Evolutionary conservation across 2,113 vertebrate genomes (phyloP).

Genomic region (Sprattus sprattus): DNA sequence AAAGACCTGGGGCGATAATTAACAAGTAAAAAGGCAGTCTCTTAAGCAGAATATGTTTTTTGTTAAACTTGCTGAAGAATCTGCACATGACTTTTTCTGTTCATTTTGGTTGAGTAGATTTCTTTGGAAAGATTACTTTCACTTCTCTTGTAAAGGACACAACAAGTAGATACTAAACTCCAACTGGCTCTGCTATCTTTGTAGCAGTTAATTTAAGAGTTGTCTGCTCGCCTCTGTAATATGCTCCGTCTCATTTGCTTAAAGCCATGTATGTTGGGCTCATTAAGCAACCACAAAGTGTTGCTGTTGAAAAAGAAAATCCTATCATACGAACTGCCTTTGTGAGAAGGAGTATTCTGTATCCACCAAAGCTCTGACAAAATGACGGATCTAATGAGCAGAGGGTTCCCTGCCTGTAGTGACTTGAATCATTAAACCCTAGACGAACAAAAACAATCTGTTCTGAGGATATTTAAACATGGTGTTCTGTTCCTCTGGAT

Average conservation of each 20-base stretch:
- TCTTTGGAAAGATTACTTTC: background rate
- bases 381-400: too few relatives aligned
- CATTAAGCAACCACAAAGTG: background rate
- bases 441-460: background rate
- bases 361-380: too few relatives aligned
- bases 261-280: background rate
- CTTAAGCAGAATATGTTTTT: background rate
- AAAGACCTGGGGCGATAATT: too few relatives aligned
- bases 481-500: background rate
- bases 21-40: background rate
- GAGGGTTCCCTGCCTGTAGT: too few relatives aligned
- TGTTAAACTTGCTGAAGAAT: background rate
- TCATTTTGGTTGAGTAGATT: background rate
- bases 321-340: background rate
- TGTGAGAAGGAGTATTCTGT: background rate
- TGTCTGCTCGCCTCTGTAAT: background rate
- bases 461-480: background rate
- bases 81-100: background rate
- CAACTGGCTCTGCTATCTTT: background rate
- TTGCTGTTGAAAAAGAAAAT: background rate
- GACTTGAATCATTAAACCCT: background rate
- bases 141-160: background rate
- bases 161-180: background rate
- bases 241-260: background rate
- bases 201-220: background rate